These are phyloP conservation scores for Ammospiza nelsoni DNA, from an alignment of 2,113 vertebrate species.

Conservation along the genomic window DNA sequence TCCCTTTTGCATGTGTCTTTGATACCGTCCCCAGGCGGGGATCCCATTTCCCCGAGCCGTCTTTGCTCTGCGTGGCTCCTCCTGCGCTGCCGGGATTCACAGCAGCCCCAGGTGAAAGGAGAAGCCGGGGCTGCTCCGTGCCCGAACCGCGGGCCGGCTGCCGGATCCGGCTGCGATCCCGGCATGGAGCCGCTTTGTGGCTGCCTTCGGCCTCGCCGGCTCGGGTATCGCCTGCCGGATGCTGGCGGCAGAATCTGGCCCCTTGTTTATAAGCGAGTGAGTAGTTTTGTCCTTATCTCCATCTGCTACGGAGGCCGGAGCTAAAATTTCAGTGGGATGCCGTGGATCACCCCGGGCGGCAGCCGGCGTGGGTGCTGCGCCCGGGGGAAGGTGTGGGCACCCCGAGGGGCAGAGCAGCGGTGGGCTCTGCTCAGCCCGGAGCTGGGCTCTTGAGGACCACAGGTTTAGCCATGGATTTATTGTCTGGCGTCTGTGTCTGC, in stretches of 20 bases:
- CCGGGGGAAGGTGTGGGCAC: background rate
- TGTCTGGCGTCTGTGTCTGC: background rate
- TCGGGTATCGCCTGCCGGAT: background rate
- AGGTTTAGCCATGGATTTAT: background rate
- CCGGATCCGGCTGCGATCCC: background rate
- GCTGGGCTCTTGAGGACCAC: rapidly evolving
- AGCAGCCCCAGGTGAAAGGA: background rate
- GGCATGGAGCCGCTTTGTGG: background rate
- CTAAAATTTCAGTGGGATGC: constrained; percentile 43
- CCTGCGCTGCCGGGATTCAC: background rate
- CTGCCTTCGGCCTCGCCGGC: background rate
- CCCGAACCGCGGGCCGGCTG: background rate
- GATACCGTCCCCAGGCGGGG: constrained; percentile 28
- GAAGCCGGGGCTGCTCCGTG: background rate
- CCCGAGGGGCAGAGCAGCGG: background rate
- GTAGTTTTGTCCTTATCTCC: constrained; percentile 53
- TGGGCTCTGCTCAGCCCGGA: rapidly evolving
- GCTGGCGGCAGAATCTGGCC: constrained; percentile 37
- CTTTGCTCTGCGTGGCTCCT: background rate
- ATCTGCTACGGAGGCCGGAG: constrained; percentile 7
- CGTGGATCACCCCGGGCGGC: background rate
- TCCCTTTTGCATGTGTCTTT: background rate
- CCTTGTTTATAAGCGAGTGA: constrained; percentile 38
- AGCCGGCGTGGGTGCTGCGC: background rate
- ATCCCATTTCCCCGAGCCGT: constrained; percentile 3